Evolutionary conservation across 2,113 vertebrate species (phyloP).

Genomic region (Sceloporus tristichus): DNA sequence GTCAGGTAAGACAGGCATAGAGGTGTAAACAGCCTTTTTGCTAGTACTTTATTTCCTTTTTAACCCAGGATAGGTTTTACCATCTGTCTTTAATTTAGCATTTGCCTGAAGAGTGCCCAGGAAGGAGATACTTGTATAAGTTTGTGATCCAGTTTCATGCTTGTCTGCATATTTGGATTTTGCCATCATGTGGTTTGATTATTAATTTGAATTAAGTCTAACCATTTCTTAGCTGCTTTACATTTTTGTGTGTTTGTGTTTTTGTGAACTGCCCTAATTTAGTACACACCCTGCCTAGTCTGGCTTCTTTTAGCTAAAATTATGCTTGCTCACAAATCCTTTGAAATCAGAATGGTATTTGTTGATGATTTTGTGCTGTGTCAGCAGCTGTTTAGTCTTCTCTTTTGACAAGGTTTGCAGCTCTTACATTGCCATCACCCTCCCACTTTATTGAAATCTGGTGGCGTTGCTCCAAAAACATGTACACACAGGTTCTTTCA

Average conservation of each 20-base stretch:
- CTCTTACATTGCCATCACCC: neutral
- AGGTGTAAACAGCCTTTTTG: neutral
- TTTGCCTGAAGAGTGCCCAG: neutral
- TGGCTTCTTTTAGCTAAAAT: neutral
- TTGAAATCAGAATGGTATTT: slow-evolving; percentile 14
- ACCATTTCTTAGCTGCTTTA: neutral
- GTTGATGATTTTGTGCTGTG: neutral
- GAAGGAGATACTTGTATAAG: neutral
- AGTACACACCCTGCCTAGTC: neutral
- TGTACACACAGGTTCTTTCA: neutral
- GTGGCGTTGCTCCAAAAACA: neutral
- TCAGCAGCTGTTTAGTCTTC: slow-evolving; percentile 1
- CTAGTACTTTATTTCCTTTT: neutral
- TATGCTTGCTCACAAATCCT: neutral
- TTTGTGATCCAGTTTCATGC: neutral
- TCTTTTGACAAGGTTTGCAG: slow-evolving; percentile 2
- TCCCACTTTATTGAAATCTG: neutral
- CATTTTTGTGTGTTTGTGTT: neutral
- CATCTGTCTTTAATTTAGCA: neutral
- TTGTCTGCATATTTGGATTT: neutral
- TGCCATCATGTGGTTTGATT: neutral
- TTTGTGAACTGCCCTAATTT: neutral
- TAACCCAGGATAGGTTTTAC: neutral
- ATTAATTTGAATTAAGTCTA: neutral
- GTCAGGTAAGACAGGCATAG: neutral